phyloP scores from a whole-genome alignment of 1,140 invertebrate genomes.

The Episyrphus balteatus region DNA sequence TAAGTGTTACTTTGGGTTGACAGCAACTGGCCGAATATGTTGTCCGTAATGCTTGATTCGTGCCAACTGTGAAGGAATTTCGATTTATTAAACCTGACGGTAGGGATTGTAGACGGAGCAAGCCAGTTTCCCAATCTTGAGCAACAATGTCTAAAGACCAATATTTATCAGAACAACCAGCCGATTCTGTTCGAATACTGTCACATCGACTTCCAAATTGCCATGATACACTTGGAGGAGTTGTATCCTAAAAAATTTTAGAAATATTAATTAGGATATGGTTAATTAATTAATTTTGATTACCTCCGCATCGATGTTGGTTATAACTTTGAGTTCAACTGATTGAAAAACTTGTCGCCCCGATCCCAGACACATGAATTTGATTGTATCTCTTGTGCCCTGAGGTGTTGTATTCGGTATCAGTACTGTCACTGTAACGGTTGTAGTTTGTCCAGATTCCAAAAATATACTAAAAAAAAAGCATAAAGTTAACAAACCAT shows the following conservation, averaged over 20 bases:
- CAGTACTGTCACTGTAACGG: conserved; percentile 41
- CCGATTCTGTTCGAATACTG: conserved; percentile 12
- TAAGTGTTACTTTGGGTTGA: conserved; percentile 43
- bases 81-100: conserved; percentile 38
- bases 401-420: conserved; percentile 38
- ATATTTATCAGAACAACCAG: conserved; percentile 42
- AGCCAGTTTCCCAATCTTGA: conserved; percentile 46
- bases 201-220: conserved; percentile 39
- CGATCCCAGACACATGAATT: conserved; percentile 40
- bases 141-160: conserved; percentile 51
- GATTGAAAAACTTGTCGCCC: conserved; percentile 17
- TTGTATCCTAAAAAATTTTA: conserved; percentile 28
- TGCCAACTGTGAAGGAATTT: conserved; percentile 45
- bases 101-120: conserved; percentile 44
- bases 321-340: conserved; percentile 24
- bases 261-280: not conserved
- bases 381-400: conserved; percentile 44
- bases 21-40: conserved; percentile 52
- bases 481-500: not conserved
- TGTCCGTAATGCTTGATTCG: conserved; percentile 42
- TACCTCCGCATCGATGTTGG: conserved; percentile 23
- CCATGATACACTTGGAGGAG: conserved; percentile 35
- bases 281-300: not conserved
- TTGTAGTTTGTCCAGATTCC: conserved; percentile 39
- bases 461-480: conserved; percentile 37